Evolutionary conservation across 2,888 invertebrate genomes (phyloP).

Genomic region (Onchidella celtica): DNA sequence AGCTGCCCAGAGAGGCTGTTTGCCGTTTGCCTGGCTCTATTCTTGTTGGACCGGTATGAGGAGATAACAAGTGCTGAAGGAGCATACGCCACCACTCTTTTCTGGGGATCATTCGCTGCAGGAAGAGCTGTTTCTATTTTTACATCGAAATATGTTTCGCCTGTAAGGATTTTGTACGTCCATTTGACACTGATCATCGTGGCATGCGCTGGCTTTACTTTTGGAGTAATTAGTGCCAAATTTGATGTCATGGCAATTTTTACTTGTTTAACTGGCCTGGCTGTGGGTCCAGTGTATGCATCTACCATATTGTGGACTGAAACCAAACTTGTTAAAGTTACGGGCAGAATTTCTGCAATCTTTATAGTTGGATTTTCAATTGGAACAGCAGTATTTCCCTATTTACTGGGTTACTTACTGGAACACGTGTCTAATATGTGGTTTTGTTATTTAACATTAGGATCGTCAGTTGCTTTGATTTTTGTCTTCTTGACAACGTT

Average conservation of each 20-base stretch:
- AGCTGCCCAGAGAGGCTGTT: conserved; percentile 79
- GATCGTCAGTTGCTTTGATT: conserved; percentile 60
- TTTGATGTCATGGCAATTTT: conserved; percentile 57
- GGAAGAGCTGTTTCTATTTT: conserved; percentile 78
- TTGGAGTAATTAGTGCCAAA: not conserved
- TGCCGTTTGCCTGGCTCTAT: conserved; percentile 77
- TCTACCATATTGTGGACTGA: conserved; percentile 79
- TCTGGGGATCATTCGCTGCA: conserved; percentile 80
- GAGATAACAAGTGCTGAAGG: conserved; percentile 72
- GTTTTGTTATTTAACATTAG: conserved; percentile 73
- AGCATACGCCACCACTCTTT: conserved; percentile 76
- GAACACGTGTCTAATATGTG: conserved; percentile 70
- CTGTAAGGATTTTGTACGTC: no score
- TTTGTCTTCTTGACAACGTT: conserved; percentile 59
- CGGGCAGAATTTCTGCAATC: conserved; percentile 77
- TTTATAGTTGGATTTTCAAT: conserved; percentile 77
- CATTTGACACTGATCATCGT: conserved; percentile 29
- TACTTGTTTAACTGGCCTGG: conserved; percentile 70
- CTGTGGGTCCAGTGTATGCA: conserved; percentile 79
- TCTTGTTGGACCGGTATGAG: conserved; percentile 72
- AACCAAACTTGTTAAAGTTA: conserved; percentile 75
- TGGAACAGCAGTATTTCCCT: conserved; percentile 78
- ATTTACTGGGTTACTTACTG: conserved; percentile 75
- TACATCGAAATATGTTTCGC: conserved; percentile 72
- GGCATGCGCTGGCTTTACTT: conserved; percentile 18